phyloP scores from a whole-genome alignment of 2,797 vertebrate genomes.

The Tympanoctomys barrerae region DNA sequence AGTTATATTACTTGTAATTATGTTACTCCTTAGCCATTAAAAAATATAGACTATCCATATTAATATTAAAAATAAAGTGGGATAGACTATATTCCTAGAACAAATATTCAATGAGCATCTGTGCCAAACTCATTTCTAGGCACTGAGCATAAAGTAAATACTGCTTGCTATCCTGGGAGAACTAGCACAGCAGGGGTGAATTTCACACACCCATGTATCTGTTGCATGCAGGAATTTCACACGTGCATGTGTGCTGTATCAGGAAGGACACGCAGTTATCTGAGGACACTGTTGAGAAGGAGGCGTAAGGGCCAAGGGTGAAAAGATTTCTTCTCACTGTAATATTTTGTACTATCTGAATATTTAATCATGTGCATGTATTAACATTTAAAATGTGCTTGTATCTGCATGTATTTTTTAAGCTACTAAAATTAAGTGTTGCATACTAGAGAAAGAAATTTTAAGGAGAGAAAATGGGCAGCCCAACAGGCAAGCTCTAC shows the following conservation, averaged over 20 bases:
- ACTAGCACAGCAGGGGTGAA: background rate
- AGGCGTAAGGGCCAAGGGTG: background rate
- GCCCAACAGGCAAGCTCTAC: background rate
- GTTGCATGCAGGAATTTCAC: background rate
- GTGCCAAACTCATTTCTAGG: background rate
- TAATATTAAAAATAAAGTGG: constrained; percentile 27
- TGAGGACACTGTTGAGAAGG: background rate
- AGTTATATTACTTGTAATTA: background rate
- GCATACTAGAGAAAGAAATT: background rate
- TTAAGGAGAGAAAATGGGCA: background rate
- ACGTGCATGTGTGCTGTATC: background rate
- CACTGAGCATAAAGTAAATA: background rate
- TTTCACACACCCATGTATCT: background rate
- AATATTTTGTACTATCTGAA: background rate
- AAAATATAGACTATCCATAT: background rate
- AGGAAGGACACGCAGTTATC: background rate
- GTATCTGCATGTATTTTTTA: background rate
- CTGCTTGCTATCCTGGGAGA: background rate
- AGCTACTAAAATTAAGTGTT: background rate
- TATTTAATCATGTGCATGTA: background rate
- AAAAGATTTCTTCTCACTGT: constrained; percentile 39
- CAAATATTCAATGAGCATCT: background rate
- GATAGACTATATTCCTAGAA: background rate
- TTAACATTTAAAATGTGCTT: background rate
- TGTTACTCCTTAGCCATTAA: background rate